Conservation (phyloP, 2,113 vertebrate genomes). For the Epinephelus fuscoguttatus region DNA sequence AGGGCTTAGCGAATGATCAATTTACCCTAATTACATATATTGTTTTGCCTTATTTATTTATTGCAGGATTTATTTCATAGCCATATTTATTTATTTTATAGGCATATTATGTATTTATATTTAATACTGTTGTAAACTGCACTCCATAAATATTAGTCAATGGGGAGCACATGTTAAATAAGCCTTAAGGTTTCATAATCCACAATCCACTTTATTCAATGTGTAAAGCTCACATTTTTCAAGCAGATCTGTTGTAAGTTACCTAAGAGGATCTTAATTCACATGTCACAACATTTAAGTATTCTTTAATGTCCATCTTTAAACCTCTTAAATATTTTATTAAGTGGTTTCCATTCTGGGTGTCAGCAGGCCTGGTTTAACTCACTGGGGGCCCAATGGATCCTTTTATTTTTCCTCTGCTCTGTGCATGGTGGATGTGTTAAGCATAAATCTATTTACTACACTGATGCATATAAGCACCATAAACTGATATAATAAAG, state of each 20-base stretch:
- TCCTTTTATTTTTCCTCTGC: background rate
- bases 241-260: background rate
- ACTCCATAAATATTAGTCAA: background rate
- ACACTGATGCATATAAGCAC: background rate
- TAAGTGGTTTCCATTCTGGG: background rate
- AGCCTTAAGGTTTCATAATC: constrained; percentile 46
- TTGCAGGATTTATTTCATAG: too few relatives aligned
- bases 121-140: too few relatives aligned
- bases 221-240: constrained; percentile 3
- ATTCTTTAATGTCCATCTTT: background rate
- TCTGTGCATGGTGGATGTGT: background rate
- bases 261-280: background rate
- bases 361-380: background rate
- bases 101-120: too few relatives aligned
- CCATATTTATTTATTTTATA: too few relatives aligned
- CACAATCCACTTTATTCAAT: constrained; percentile 22
- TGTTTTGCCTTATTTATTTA: too few relatives aligned
- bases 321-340: background rate
- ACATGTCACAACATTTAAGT: background rate
- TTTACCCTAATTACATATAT: too few relatives aligned
- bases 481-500: background rate
- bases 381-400: background rate
- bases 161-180: background rate
- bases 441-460: background rate
- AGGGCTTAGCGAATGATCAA: too few relatives aligned